A percentile compares a stretch with the other conserved stretches of the same genome.
Evolutionary conservation across 2,113 vertebrate genomes (phyloP).

Genomic region (Gallinago media): DNA sequence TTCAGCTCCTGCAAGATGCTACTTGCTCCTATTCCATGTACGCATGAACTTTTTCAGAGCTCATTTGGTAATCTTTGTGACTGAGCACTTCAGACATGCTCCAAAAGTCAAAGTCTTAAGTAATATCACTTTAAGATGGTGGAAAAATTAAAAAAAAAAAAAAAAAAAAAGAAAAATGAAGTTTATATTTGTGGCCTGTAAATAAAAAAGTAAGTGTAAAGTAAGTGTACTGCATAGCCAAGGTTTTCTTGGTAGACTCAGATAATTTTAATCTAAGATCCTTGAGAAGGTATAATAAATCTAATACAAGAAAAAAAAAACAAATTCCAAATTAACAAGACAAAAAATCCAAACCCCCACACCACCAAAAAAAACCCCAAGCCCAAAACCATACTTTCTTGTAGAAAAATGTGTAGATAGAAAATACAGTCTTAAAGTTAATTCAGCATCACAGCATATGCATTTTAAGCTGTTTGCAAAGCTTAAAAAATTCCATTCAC

Average conservation of each 20-base stretch:
- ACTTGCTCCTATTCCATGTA: rapidly evolving
- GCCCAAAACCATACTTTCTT: neutral
- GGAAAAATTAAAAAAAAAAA: neutral
- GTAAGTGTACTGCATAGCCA: neutral
- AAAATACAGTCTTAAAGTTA: neutral
- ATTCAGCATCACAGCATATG: neutral
- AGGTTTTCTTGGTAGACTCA: neutral
- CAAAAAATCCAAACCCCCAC: neutral
- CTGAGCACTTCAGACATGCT: neutral
- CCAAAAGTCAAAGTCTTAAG: neutral
- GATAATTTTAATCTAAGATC: neutral
- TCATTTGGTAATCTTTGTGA: neutral
- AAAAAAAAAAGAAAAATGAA: neutral
- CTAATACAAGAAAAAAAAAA: neutral
- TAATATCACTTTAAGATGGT: neutral
- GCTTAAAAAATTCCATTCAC: neutral
- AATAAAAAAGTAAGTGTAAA: neutral
- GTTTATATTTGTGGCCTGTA: neutral
- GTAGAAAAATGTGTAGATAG: neutral
- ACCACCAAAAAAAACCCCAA: neutral
- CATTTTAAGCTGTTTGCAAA: neutral
- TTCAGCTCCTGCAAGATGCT: neutral
- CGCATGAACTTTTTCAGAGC: neutral
- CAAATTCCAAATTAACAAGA: neutral
- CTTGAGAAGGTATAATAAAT: neutral